These are phyloP conservation scores for Aphelinus atriplicis DNA, from an alignment of 1,140 invertebrate species.

Conservation along the genomic window DNA sequence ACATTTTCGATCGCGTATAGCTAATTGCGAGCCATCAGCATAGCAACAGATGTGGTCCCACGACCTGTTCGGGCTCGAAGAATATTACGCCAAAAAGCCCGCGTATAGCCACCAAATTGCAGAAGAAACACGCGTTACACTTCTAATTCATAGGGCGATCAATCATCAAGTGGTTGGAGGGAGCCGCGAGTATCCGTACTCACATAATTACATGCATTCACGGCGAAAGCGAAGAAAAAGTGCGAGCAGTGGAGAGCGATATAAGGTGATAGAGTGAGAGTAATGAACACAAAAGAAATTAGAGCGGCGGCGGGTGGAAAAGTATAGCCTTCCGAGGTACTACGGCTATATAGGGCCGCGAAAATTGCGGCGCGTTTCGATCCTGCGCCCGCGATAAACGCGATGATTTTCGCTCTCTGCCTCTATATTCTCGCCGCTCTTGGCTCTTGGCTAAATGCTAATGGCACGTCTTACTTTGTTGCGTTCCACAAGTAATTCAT, in stretches of 20 bases:
- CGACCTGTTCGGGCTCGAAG: too few relatives aligned
- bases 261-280: background rate
- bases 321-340: background rate
- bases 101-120: too few relatives aligned
- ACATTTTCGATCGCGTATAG: too few relatives aligned
- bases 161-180: too few relatives aligned
- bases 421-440: background rate
- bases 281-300: background rate
- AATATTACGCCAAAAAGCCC: too few relatives aligned
- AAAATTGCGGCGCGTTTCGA: conserved; percentile 22
- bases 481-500: background rate
- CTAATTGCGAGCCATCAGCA: too few relatives aligned
- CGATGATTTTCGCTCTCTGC: background rate
- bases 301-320: background rate
- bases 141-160: too few relatives aligned
- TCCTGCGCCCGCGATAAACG: conserved; percentile 2
- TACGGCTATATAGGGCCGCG: background rate
- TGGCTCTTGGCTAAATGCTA: conserved; percentile 1
- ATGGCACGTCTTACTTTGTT: conserved; percentile 9
- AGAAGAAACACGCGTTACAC: too few relatives aligned
- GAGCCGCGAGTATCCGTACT: too few relatives aligned
- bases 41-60: too few relatives aligned
- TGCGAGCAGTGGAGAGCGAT: background rate
- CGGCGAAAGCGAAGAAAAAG: background rate
- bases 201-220: too few relatives aligned